A percentile compares a stretch with the other conserved stretches of the same genome.
Evolutionary conservation across 2,888 invertebrate genomes (phyloP).

Genomic region (Hypomecis atomaria): DNA sequence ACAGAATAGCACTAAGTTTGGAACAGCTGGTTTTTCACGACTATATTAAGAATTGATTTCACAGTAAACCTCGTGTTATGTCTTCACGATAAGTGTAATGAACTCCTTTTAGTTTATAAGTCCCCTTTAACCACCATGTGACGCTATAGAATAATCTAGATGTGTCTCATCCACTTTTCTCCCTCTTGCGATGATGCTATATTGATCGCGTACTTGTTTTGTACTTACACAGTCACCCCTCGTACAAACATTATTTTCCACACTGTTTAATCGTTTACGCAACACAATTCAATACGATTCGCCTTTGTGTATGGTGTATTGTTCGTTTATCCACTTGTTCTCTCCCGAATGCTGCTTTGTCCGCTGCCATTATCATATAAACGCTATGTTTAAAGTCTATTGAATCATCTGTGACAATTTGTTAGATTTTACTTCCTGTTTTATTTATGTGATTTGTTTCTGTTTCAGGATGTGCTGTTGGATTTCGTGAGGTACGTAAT

Average conservation of each 20-base stretch:
- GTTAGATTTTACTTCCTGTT: slow-evolving; percentile 20
- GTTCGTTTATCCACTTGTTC: slow-evolving; percentile 22
- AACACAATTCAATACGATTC: slow-evolving; percentile 28
- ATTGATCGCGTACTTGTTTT: slow-evolving; percentile 27
- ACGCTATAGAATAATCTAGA: background rate
- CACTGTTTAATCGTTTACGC: slow-evolving; percentile 31
- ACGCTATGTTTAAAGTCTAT: slow-evolving; percentile 13
- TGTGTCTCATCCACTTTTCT: background rate
- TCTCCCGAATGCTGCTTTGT: slow-evolving; percentile 11
- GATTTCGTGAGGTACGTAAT: slow-evolving; percentile 39
- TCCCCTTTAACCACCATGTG: too few relatives aligned
- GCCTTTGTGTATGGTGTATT: slow-evolving; percentile 18
- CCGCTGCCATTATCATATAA: slow-evolving; percentile 5
- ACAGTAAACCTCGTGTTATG: too few relatives aligned
- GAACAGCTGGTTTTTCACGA: too few relatives aligned
- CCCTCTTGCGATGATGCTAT: slow-evolving; percentile 31
- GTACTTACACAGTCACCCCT: slow-evolving; percentile 30
- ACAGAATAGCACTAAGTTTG: too few relatives aligned
- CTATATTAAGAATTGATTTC: too few relatives aligned
- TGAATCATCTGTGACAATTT: slow-evolving; percentile 17
- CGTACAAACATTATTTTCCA: slow-evolving; percentile 24
- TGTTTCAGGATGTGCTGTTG: slow-evolving; percentile 55
- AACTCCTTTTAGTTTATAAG: too few relatives aligned
- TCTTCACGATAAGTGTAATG: too few relatives aligned
- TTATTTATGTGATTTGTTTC: slow-evolving; percentile 33